phyloP scores from a whole-genome alignment of 2,113 vertebrate genomes.

The Syngnathus floridae region DNA sequence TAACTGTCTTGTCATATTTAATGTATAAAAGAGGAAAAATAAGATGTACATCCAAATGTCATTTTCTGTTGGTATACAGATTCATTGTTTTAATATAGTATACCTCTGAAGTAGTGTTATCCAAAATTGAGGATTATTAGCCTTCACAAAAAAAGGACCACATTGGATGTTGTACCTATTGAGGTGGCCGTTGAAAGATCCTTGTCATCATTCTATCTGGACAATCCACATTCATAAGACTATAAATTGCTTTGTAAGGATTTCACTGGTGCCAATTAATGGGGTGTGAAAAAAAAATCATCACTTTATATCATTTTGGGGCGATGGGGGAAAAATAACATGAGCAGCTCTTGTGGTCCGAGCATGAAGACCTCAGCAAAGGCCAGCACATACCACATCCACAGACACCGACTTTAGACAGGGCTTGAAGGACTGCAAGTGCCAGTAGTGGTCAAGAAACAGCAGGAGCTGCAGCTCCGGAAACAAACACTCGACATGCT shows the following conservation, averaged over 20 bases:
- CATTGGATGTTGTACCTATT: neutral
- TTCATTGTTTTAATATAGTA: neutral
- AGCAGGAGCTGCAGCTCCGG: slow-evolving; percentile 81
- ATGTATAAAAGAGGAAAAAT: too few species aligned
- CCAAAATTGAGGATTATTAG: neutral
- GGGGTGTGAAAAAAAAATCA: too few species aligned
- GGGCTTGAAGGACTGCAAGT: slow-evolving; percentile 79
- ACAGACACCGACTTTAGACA: slow-evolving; percentile 82
- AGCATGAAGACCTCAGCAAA: slow-evolving; percentile 26
- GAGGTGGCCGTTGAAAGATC: neutral
- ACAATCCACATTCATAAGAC: neutral
- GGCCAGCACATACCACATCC: slow-evolving; percentile 81
- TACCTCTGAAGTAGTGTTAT: neutral
- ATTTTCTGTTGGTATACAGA: too few species aligned
- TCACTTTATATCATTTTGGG: too few species aligned
- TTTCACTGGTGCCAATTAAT: neutral
- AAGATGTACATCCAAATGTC: too few species aligned
- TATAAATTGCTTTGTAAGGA: neutral
- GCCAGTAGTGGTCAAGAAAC: slow-evolving; percentile 85
- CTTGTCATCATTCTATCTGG: neutral
- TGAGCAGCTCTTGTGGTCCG: slow-evolving; percentile 28
- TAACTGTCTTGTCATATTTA: too few species aligned
- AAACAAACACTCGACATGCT: slow-evolving; percentile 80
- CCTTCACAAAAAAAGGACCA: neutral
- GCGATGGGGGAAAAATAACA: neutral